These are phyloP conservation scores for Sapayoa aenigma DNA, from an alignment of 2,113 vertebrate genomes.

Conservation along the genomic window DNA sequence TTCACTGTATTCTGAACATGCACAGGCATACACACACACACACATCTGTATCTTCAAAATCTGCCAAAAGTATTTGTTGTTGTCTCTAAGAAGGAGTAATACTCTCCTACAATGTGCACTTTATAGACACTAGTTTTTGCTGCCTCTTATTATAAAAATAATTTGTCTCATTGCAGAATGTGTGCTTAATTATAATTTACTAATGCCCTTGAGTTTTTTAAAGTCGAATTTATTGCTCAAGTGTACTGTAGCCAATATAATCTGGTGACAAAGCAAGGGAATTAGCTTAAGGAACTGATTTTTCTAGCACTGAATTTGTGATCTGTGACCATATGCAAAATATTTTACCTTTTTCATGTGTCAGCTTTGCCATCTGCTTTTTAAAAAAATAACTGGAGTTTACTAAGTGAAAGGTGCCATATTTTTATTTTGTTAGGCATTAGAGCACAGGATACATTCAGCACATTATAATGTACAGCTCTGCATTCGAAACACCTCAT, in stretches of 20 bases:
- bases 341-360: constrained; percentile 20
- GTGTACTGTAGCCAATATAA: background rate
- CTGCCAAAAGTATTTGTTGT: constrained; percentile 28
- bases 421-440: constrained; percentile 1
- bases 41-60: constrained; percentile 35
- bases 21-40: background rate
- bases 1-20: constrained; percentile 25
- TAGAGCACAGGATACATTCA: background rate
- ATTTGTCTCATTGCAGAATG: constrained; percentile 22
- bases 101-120: background rate
- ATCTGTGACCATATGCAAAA: background rate
- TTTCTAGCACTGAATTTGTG: constrained; percentile 11
- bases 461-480: background rate
- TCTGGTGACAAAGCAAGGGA: constrained; percentile 26
- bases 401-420: background rate
- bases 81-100: constrained; percentile 32
- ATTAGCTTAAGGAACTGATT: constrained; percentile 22
- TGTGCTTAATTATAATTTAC: constrained; percentile 38
- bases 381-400: background rate
- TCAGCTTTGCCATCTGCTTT: constrained; percentile 25
- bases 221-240: constrained; percentile 41
- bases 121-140: constrained; percentile 19
- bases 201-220: constrained; percentile 33
- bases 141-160: constrained; percentile 29
- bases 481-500: background rate